Percentiles rank a stretch among this genome's conserved stretches.
These are phyloP conservation scores for Halcyon smyrnensis DNA, from an alignment of 2,797 vertebrate genomes.

Conservation along the genomic window DNA sequence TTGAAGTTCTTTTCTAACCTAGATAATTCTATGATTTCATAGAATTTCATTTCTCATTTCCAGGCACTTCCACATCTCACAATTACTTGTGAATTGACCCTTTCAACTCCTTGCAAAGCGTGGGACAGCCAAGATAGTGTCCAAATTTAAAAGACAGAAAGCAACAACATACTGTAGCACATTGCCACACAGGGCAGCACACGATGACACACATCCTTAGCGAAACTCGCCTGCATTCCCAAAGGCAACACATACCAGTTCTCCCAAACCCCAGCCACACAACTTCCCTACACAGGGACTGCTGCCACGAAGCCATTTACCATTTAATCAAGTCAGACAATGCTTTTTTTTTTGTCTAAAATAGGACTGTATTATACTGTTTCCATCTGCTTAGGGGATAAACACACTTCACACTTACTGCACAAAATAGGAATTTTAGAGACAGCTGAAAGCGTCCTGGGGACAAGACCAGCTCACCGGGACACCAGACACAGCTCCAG, in stretches of 20 bases:
- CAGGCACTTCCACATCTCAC: not conserved
- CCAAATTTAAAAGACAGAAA: not conserved
- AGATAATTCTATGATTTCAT: not conserved
- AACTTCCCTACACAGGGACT: not conserved
- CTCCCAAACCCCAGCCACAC: not conserved
- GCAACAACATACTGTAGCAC: not conserved
- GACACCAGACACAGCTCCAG: not conserved
- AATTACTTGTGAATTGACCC: not conserved
- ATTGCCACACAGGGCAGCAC: not conserved
- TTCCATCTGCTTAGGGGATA: not conserved
- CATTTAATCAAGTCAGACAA: not conserved
- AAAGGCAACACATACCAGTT: not conserved
- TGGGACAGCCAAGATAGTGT: not conserved
- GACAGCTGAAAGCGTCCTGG: not conserved
- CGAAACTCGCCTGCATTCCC: not conserved
- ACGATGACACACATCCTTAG: accelerated
- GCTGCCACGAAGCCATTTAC: not conserved
- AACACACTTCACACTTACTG: not conserved
- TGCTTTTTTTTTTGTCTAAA: not conserved
- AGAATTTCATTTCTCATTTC: not conserved
- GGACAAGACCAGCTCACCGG: not conserved
- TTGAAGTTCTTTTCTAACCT: not conserved
- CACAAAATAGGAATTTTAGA: not conserved
- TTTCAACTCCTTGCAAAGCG: not conserved
- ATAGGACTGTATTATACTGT: not conserved